These are phyloP conservation scores for Paramormyrops hopkinsi DNA, from an alignment of 2,797 vertebrate species.

Conservation along the genomic window DNA sequence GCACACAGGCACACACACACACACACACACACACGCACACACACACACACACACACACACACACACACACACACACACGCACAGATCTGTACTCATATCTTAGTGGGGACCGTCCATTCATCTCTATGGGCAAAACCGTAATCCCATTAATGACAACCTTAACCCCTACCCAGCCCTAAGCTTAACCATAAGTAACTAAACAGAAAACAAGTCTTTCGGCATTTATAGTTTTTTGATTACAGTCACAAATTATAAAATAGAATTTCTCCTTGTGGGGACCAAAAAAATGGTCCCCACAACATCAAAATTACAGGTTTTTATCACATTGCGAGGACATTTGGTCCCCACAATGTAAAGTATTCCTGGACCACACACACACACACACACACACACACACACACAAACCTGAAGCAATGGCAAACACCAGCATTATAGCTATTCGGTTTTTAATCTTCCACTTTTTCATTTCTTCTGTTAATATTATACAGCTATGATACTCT, in stretches of 20 bases:
- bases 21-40: conserved; percentile 33
- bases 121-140: not conserved
- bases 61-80: conserved; percentile 21
- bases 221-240: not conserved
- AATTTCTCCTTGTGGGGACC: not conserved
- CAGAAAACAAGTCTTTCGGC: not conserved
- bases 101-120: not conserved
- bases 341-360: not conserved
- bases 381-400: not conserved
- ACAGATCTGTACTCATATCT: not conserved
- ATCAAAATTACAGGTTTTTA: not conserved
- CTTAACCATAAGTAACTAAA: not conserved
- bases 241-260: not conserved
- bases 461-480: not conserved
- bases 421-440: not conserved
- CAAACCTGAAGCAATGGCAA: not conserved
- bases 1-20: not conserved
- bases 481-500: not conserved
- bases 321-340: not conserved
- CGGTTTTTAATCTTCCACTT: not conserved
- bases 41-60: conserved; percentile 15
- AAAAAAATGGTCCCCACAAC: not conserved
- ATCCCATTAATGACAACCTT: not conserved
- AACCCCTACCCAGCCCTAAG: not conserved
- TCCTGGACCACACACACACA: not conserved